Conservation (phyloP, 2,113 vertebrate species). For the Uria aalge region DNA sequence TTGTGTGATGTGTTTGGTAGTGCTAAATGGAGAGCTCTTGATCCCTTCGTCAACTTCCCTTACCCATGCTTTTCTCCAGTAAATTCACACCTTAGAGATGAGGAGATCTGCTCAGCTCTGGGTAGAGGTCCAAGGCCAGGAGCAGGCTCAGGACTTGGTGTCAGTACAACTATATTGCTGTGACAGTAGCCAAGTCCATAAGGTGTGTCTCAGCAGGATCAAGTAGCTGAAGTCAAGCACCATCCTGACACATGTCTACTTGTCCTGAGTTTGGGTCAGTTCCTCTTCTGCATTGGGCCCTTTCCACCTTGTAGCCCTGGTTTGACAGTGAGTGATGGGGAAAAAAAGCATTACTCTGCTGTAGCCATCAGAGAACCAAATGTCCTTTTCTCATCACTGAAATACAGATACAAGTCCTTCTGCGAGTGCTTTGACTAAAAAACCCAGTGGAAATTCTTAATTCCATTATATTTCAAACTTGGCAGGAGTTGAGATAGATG, state of each 20-base stretch:
- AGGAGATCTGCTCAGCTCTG: not conserved
- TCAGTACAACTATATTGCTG: not conserved
- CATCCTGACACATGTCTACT: not conserved
- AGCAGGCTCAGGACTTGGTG: not conserved
- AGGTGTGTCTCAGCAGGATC: not conserved
- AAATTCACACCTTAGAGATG: not conserved
- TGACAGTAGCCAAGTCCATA: not conserved
- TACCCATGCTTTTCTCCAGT: not conserved
- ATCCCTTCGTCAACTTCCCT: not conserved
- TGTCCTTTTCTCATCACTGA: not conserved
- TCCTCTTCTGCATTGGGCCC: not conserved
- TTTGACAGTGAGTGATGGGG: not conserved
- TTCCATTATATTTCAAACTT: not conserved
- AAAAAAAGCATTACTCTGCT: not conserved
- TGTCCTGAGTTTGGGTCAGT: not conserved
- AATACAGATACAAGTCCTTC: not conserved
- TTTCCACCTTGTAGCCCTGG: not conserved
- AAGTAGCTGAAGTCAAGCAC: not conserved
- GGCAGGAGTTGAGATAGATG: not conserved
- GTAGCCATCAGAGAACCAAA: not conserved
- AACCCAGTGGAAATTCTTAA: not conserved
- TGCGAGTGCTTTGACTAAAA: not conserved
- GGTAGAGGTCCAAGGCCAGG: not conserved
- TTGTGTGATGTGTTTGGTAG: not conserved
- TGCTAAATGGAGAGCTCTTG: not conserved